A percentile compares a stretch with the other conserved stretches of the same genome.
These are phyloP conservation scores for Nylanderia fulva DNA, from an alignment of 1,140 invertebrate genomes.

Conservation along the genomic window DNA sequence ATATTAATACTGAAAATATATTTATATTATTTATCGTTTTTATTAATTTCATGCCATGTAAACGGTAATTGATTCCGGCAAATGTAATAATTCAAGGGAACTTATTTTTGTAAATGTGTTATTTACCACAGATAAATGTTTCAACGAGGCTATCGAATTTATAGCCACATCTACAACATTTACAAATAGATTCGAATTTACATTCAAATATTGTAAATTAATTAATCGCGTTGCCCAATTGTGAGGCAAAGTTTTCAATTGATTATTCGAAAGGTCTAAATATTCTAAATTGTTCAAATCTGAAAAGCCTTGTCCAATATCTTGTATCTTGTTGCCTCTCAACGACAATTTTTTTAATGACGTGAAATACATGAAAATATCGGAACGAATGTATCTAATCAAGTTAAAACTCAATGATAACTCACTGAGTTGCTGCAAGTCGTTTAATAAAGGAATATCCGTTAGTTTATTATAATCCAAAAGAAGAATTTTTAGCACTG, in stretches of 20 bases:
- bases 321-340: slow-evolving; percentile 19
- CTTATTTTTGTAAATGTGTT: slow-evolving; percentile 10
- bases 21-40: too few relatives aligned
- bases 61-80: slow-evolving; percentile 31
- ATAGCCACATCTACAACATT: neutral
- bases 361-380: neutral
- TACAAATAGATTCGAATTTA: slow-evolving; percentile 28
- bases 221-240: neutral
- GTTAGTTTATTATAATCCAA: slow-evolving; percentile 45
- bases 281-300: neutral
- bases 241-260: neutral
- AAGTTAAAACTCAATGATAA: slow-evolving; percentile 51
- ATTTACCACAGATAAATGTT: slow-evolving; percentile 45
- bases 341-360: slow-evolving; percentile 44
- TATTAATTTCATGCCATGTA: too few relatives aligned
- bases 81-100: neutral
- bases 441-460: neutral
- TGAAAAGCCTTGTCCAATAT: neutral
- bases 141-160: neutral
- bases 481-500: slow-evolving; percentile 18
- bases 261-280: slow-evolving; percentile 58
- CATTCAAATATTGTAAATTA: slow-evolving; percentile 38
- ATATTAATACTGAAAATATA: neutral
- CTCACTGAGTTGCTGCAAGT: neutral
- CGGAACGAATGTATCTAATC: neutral